Conservation (phyloP, 2,888 invertebrate species). For the Drosophila limbata region DNA sequence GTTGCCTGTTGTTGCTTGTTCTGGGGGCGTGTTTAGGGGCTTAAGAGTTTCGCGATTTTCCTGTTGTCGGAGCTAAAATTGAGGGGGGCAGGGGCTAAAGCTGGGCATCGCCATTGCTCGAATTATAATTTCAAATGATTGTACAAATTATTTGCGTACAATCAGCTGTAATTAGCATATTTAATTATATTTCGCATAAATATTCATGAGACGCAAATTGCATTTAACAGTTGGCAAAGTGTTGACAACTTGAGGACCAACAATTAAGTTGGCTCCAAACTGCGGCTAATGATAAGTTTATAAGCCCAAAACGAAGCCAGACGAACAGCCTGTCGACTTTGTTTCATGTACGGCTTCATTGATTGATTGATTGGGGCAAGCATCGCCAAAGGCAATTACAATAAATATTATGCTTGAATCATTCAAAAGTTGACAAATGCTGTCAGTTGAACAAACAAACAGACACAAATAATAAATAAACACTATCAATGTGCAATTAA, state of each 20-base stretch:
- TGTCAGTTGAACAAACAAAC: slow-evolving; percentile 12
- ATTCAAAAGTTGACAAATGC: slow-evolving; percentile 25
- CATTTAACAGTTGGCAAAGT: slow-evolving; percentile 62
- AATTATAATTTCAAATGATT: slow-evolving; percentile 80
- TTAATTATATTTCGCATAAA: slow-evolving; percentile 76
- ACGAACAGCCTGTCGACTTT: neutral
- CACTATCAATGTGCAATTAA: slow-evolving; percentile 70
- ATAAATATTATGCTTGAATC: neutral
- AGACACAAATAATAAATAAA: slow-evolving; percentile 47
- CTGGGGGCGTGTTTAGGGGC: slow-evolving; percentile 34
- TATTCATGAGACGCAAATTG: slow-evolving; percentile 74
- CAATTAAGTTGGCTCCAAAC: slow-evolving; percentile 48
- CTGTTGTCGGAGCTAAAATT: slow-evolving; percentile 3
- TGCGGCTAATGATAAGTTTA: slow-evolving; percentile 49
- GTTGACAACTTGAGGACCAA: slow-evolving; percentile 59
- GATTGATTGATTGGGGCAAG: slow-evolving; percentile 39
- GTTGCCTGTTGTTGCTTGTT: slow-evolving; percentile 24
- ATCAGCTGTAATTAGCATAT: slow-evolving; percentile 79
- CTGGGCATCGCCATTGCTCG: slow-evolving; percentile 12
- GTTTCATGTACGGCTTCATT: slow-evolving; percentile 15
- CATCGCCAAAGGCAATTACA: slow-evolving; percentile 19
- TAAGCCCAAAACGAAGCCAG: slow-evolving; percentile 9
- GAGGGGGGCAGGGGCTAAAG: slow-evolving; percentile 4
- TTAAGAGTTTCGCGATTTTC: slow-evolving; percentile 35
- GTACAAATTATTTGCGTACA: slow-evolving; percentile 75